Base-by-base conservation (phyloP, 1,140 invertebrate genomes). In the Triops cancriformis region DNA sequence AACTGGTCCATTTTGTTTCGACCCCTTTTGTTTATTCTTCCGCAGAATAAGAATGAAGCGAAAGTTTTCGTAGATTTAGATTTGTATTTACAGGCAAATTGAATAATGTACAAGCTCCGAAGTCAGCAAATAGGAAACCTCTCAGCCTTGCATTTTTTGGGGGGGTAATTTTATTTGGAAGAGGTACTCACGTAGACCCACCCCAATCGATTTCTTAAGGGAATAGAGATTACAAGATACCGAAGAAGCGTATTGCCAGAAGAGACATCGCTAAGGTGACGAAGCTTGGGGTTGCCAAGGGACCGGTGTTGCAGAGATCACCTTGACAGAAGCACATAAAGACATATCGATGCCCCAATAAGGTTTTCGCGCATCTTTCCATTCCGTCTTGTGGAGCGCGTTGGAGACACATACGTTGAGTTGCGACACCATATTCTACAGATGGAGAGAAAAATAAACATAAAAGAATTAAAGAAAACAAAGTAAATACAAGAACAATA, bases 311-410 rank as follows among this genome's bases (percentile, higher is more conserved):
- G 83, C 94, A 96, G 18, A 97, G 85, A 84, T 97, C 94, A n/a
- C 95, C 95, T 82, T 88, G 89, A 82, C 95, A 97, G 82, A 96
- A 94, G 83, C 95, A 97, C 91, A 96, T 94, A 80, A 91, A 92
- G 0, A 96, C 93, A 41, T 83, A 80, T 83, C 91, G 91, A 82
- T 90, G 91, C 79, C 90, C 88, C 86, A 90, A 91, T 80, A 90
- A 87, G 0, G 93, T 94, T 79, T 93, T 91, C 2, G 92, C 93
- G 85, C 95, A 97, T 76, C 94, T 86, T 84, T 96, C 94, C 85
- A 95, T 92, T 80, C 90, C 90, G 83, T 97, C 95, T 73, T 91
- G 90, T 7, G 94, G 94, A 27, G 93, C 91, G 77, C 93, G 86
- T 84, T 93, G 92, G 0, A 96, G 87, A 82, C 94, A 97, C 85